Evolutionary conservation across 2,113 vertebrate genomes (phyloP).

Genomic region (Hoplias malabaricus): DNA sequence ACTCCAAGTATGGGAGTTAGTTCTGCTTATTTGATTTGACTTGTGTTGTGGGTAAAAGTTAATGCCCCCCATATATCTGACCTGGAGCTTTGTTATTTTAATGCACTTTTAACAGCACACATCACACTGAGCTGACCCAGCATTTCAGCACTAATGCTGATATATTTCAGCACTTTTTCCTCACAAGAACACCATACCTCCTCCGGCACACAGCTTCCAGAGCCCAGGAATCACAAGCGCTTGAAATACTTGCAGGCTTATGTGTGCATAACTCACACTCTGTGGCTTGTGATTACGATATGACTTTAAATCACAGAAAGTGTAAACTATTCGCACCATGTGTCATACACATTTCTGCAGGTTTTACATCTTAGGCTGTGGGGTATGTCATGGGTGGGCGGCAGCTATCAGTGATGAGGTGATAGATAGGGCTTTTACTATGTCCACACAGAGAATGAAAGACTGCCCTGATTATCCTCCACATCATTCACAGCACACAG

Average conservation of each 20-base stretch:
- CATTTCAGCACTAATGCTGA: slow-evolving; percentile 13
- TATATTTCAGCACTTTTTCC: slow-evolving; percentile 13
- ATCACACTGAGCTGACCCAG: slow-evolving; percentile 3
- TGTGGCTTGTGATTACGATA: neutral
- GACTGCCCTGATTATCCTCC: slow-evolving; percentile 1
- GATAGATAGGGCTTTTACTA: slow-evolving; percentile 40
- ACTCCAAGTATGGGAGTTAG: slow-evolving; percentile 12
- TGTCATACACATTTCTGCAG: neutral
- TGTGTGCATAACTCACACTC: slow-evolving; percentile 1
- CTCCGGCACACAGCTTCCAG: neutral
- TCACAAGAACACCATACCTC: neutral
- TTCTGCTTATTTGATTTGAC: slow-evolving; percentile 42
- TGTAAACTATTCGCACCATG: slow-evolving; percentile 25
- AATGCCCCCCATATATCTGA: slow-evolving; percentile 46
- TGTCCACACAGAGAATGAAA: slow-evolving; percentile 22
- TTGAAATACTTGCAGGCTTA: neutral
- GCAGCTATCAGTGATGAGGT: slow-evolving; percentile 23
- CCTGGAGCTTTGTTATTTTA: slow-evolving; percentile 40
- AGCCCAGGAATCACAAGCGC: neutral
- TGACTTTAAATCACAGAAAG: slow-evolving; percentile 30
- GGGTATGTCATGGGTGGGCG: neutral
- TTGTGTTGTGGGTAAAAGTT: slow-evolving; percentile 37
- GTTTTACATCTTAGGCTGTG: slow-evolving; percentile 1
- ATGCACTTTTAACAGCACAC: slow-evolving; percentile 41
- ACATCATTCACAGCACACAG: neutral